phyloP scores from a whole-genome alignment of 1,140 invertebrate species.

The Bemisia tabaci region DNA sequence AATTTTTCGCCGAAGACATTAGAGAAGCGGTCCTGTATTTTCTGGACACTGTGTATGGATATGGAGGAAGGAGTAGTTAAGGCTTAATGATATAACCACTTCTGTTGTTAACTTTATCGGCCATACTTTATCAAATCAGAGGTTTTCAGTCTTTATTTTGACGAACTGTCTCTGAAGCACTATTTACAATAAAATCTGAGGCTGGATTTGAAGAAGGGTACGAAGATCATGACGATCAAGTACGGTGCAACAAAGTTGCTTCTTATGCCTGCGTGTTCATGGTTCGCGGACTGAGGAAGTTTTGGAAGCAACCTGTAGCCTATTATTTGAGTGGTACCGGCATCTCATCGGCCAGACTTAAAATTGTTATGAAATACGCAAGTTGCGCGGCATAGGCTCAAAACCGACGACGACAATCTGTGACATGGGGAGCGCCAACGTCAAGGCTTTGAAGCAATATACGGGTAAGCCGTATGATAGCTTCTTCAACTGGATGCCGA shows the following conservation, averaged over 20 bases:
- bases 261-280: not conserved
- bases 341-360: not conserved
- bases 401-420: not conserved
- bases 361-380: not conserved
- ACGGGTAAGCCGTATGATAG: not conserved
- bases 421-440: not conserved
- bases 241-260: not conserved
- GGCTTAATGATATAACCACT: no score
- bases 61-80: no score
- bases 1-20: no score
- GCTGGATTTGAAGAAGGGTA: no score
- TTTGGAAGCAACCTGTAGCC: not conserved
- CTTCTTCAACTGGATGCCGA: not conserved
- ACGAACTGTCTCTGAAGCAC: no score
- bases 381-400: not conserved
- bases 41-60: no score
- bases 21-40: no score
- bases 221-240: not conserved
- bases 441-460: not conserved
- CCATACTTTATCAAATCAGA: no score
- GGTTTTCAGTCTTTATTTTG: no score
- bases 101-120: no score
- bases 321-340: not conserved
- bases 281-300: not conserved
- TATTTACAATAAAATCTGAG: no score